These are phyloP conservation scores for Bucorvus abyssinicus DNA, from an alignment of 2,797 vertebrate genomes.

Conservation along the genomic window DNA sequence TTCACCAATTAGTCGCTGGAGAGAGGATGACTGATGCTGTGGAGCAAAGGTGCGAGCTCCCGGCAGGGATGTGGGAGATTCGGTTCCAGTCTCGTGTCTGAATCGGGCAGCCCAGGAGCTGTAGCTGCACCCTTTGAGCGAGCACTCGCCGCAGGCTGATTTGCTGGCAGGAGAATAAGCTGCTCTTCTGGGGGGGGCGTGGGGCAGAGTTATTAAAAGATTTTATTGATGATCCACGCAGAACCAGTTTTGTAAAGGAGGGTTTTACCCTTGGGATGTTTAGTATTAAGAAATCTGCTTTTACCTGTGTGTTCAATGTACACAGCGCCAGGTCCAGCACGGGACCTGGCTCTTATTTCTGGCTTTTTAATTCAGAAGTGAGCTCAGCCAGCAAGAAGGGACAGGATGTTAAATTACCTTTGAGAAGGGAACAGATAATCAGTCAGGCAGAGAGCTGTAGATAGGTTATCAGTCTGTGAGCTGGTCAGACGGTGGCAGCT, in stretches of 20 bases:
- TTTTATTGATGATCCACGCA: rapidly evolving
- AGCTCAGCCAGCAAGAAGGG: background rate
- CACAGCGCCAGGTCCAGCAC: background rate
- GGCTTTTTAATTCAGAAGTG: background rate
- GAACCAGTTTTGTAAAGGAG: background rate
- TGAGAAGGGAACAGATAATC: background rate
- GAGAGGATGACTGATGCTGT: background rate
- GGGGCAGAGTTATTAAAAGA: background rate
- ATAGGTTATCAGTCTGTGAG: rapidly evolving
- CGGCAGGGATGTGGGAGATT: rapidly evolving
- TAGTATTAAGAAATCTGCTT: background rate
- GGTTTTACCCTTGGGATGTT: background rate
- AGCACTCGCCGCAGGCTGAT: rapidly evolving
- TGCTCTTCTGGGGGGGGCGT: background rate
- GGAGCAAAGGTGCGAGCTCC: background rate
- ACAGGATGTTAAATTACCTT: background rate
- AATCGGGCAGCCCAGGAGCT: background rate
- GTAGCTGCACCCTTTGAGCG: rapidly evolving
- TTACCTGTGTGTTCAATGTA: background rate
- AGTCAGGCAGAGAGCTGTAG: background rate
- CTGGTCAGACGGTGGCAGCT: background rate
- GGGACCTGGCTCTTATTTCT: background rate
- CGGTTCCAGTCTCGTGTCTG: background rate
- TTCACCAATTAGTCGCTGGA: rapidly evolving
- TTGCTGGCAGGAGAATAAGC: background rate